Evolutionary conservation across 2,113 vertebrate genomes (phyloP).

Genomic region (Syngnathus floridae): DNA sequence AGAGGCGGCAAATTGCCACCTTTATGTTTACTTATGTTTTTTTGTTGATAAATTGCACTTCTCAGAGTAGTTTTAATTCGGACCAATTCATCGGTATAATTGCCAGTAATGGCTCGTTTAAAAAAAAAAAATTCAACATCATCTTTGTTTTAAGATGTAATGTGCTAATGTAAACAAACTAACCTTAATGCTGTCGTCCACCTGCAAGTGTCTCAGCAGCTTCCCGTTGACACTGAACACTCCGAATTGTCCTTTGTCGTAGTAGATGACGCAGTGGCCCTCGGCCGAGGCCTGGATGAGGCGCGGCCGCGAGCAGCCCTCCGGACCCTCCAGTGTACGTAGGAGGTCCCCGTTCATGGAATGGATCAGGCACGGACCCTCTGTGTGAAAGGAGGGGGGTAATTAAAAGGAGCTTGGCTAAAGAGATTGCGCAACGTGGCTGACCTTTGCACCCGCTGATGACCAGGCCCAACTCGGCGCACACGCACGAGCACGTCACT

Average conservation of each 20-base stretch:
- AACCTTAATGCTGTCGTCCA: slow-evolving; percentile 87
- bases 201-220: slow-evolving; percentile 80
- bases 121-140: too few species aligned
- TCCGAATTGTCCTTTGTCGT: slow-evolving; percentile 86
- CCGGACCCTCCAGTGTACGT: slow-evolving; percentile 83
- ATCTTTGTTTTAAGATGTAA: too few species aligned
- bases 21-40: too few species aligned
- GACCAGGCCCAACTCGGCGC: slow-evolving; percentile 91
- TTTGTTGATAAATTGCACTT: too few species aligned
- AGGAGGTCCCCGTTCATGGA: slow-evolving; percentile 98
- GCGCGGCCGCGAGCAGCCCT: slow-evolving; percentile 76
- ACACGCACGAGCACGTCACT: slow-evolving; percentile 87
- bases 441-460: slow-evolving; percentile 95
- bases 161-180: slow-evolving; percentile 11
- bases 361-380: slow-evolving; percentile 97
- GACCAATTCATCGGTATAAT: too few species aligned
- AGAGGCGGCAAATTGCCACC: too few species aligned
- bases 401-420: background rate
- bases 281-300: slow-evolving; percentile 90
- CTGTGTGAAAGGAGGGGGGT: slow-evolving; percentile 51
- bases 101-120: too few species aligned
- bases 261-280: slow-evolving; percentile 92
- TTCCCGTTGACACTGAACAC: slow-evolving; percentile 93
- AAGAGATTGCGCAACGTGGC: background rate
- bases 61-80: too few species aligned